A percentile compares a stretch with the other conserved stretches of the same genome.
Evolutionary conservation across 2,888 invertebrate species (phyloP).

Genomic region (Amblyjoppa fuscipennis): DNA sequence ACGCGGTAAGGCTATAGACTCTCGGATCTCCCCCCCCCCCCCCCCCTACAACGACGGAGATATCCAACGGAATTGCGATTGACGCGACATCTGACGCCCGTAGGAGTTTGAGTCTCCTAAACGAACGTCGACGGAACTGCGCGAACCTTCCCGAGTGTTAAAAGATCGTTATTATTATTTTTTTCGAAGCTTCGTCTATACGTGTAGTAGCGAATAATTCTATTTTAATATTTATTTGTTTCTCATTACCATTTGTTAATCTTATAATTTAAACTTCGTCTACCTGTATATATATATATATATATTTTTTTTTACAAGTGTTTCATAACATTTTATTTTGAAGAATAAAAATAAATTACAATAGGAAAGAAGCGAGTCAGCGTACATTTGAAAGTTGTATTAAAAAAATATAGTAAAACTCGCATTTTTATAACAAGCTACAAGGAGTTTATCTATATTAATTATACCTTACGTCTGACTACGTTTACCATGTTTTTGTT

Average conservation of each 20-base stretch:
- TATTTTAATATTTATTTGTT: background rate
- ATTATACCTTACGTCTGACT: background rate
- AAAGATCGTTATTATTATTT: background rate
- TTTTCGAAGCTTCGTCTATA: background rate
- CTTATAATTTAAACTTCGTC: background rate
- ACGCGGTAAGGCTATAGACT: slow-evolving; percentile 30
- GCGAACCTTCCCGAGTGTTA: background rate
- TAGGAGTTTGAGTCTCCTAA: background rate
- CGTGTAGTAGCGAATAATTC: background rate
- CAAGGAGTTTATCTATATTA: background rate
- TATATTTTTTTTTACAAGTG: background rate
- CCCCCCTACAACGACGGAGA: background rate
- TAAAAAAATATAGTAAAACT: slow-evolving; percentile 12
- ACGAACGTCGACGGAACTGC: background rate
- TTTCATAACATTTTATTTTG: slow-evolving; percentile 22
- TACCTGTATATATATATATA: background rate
- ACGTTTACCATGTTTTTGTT: background rate
- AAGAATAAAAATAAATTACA: slow-evolving; percentile 28
- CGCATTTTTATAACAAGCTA: background rate
- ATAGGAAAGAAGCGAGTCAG: background rate
- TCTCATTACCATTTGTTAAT: background rate
- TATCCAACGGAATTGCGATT: slow-evolving; percentile 22
- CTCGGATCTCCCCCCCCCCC: background rate
- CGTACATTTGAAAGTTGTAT: slow-evolving; percentile 4
- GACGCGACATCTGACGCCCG: slow-evolving; percentile 34